Base-by-base conservation (phyloP, 37 sponge, comb jelly and placozoan species). In the Beroe forskalii region DNA sequence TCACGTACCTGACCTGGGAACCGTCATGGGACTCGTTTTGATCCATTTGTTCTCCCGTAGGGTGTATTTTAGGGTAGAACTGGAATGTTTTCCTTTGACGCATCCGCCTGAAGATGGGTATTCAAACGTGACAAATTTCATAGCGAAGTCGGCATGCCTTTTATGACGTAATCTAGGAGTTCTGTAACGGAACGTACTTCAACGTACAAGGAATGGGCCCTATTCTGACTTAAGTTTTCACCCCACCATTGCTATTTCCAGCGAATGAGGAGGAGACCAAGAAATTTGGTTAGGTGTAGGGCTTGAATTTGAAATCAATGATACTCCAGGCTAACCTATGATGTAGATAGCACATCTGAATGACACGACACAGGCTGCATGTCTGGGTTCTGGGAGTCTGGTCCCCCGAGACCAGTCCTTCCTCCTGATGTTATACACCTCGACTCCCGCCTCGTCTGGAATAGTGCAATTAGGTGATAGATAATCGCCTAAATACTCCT, bases 381-480 rank as follows among this genome's bases (percentile, higher is more conserved):
- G 86, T 23, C 86, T 3, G 40, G 86, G 30, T 38, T 80, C 86
- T 24, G 86, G 86, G 14, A 80, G 35, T 23, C 30, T 44, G 0
- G 44, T 43, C 23, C 86, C 86, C 30, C 22, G 25, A 80, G 20
- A 41, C 86, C 86, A 80, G 55, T 44, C 86, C 27, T 44, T 44
- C 86, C 35, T 80, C 86, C 40, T 80, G n/a, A 80, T 41, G 27
- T 80, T 43, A 37, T 44, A 80, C 8, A 80, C 40, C 55, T 80
- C 86, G 2, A 80, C 86, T 22, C 38, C 55, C 3, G n/a, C 30
- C 40, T 80, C 38, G 30, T 80, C 86, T 80, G 55, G 4, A 33
- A 64, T 55, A 55, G 9, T 55, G 9, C 17, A 55, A 9, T 55
- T 55, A n/a, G n/a, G n/a, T n/a, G n/a, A n/a, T n/a, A n/a, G n/a